Evolutionary conservation across 2,888 invertebrate species (phyloP), one percentile per base, ranked within the genome.

Genomic region (Patella depressa): DNA sequence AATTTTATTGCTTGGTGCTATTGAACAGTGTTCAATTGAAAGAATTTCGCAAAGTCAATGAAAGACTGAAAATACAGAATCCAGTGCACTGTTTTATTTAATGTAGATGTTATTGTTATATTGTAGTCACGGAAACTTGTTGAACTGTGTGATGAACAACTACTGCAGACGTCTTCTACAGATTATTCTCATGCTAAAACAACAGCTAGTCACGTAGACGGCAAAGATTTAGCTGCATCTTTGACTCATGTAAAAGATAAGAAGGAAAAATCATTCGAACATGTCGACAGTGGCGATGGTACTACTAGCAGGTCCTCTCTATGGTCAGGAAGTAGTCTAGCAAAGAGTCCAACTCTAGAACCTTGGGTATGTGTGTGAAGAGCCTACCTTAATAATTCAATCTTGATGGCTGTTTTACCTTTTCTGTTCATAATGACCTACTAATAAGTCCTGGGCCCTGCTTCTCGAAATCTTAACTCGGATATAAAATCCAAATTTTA

Each of bases 161-260:
- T 96, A 59, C 95, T 97, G 0, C 97, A 97, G 89, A 96, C 97
- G 89, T 96, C 96, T 0, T 93, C 97, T 71, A 94, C 95, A 14
- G 96, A 95, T 86, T 94, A 97, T 72, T 96, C 96, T 85, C 76
- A 80, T 9, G 84, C 81, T 24, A 85, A 83, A 69, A 74, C 81
- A 12, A 79, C 73, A 53, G 75, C 80, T 19, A 77, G 75, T 78
- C 71, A 76, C 29, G 78, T 78, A 55, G 75, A 77, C 71, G 75
- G 76, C 55, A 54, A 73, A 17, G 76, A 79, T 54, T 29, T 69
- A 29, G 77, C 77, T 15, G 77, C 81, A n/a, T 81, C 84, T 24
- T 74, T 82, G 24, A 74, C 73, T 73, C 80, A 76, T 73, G 74
- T 79, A 69, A 74, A 74, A 72, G 73, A 78, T 19, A 19, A 53